A percentile compares a stretch with the other conserved stretches of the same genome.
phyloP scores from a whole-genome alignment of 2,113 vertebrate species.

The Podiceps cristatus region DNA sequence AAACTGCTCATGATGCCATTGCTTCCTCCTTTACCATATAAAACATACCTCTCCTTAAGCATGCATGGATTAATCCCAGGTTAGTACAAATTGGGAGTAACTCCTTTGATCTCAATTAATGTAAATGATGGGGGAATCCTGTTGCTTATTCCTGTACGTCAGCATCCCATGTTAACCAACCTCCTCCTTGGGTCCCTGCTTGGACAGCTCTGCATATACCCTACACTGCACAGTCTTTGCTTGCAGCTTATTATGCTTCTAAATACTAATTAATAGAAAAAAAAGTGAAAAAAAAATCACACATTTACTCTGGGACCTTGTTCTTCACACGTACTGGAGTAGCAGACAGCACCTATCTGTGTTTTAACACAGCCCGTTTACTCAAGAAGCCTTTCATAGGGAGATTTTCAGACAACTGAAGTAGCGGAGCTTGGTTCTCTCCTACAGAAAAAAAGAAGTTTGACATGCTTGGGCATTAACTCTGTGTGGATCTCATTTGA shows the following conservation, averaged over 20 bases:
- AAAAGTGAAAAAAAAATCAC: background rate
- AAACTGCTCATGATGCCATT: background rate
- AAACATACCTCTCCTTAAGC: background rate
- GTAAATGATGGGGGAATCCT: background rate
- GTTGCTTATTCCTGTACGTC: background rate
- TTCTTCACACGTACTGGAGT: background rate
- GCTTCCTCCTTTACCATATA: background rate
- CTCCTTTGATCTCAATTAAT: slow-evolving; percentile 7
- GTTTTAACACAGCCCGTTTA: background rate
- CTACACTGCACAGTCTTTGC: background rate
- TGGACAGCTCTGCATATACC: background rate
- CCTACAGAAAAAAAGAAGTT: slow-evolving; percentile 34
- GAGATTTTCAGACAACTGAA: slow-evolving; percentile 36
- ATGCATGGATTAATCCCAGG: background rate
- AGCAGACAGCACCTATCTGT: background rate
- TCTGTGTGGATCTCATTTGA: slow-evolving; percentile 75
- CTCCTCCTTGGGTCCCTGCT: background rate
- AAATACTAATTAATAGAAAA: background rate
- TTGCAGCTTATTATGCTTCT: background rate
- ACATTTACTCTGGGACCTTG: background rate
- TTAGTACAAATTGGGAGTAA: background rate
- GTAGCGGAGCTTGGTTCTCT: slow-evolving; percentile 36
- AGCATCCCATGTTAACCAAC: background rate
- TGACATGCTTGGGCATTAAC: slow-evolving; percentile 63
- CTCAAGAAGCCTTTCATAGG: background rate